phyloP scores from a whole-genome alignment of 1,140 invertebrate species.

The Hylaeus anthracinus region DNA sequence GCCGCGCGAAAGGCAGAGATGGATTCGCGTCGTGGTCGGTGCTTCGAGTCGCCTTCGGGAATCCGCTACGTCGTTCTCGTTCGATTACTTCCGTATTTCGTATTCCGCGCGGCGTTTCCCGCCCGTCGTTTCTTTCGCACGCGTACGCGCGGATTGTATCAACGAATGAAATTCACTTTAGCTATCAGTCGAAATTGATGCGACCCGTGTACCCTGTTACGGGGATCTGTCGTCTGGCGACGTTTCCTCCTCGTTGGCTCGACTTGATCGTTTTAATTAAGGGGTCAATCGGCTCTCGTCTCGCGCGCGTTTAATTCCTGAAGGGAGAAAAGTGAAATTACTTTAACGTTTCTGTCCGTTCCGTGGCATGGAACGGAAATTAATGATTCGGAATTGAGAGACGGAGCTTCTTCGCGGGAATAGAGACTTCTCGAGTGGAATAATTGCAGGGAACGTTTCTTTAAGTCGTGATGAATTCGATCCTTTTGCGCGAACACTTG shows the following conservation, averaged over 20 bases:
- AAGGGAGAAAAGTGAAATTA: not conserved
- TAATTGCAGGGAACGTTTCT: too few relatives aligned
- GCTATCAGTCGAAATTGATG: constrained; percentile 19
- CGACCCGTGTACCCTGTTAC: constrained; percentile 7
- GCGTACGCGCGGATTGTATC: constrained; percentile 15
- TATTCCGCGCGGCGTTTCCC: not conserved
- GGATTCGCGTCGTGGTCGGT: constrained; percentile 22
- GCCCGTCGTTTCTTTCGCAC: not conserved
- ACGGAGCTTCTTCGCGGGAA: not conserved
- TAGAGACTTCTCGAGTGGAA: too few relatives aligned
- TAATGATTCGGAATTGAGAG: not conserved
- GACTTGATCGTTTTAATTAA: constrained; percentile 17
- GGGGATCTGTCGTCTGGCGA: not conserved
- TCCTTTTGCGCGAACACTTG: too few relatives aligned
- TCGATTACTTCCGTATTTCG: constrained; percentile 55
- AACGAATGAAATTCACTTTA: constrained; percentile 22
- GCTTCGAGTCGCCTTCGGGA: constrained; percentile 21
- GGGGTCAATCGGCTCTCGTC: not conserved
- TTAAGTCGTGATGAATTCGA: too few relatives aligned
- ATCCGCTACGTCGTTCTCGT: constrained; percentile 37
- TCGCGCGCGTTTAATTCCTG: not conserved
- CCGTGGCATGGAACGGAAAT: not conserved
- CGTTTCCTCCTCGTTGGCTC: not conserved
- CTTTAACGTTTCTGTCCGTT: not conserved
- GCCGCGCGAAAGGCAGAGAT: constrained; percentile 33